phyloP scores from a whole-genome alignment of 2,888 invertebrate species.

The Leptothorax acervorum region DNA sequence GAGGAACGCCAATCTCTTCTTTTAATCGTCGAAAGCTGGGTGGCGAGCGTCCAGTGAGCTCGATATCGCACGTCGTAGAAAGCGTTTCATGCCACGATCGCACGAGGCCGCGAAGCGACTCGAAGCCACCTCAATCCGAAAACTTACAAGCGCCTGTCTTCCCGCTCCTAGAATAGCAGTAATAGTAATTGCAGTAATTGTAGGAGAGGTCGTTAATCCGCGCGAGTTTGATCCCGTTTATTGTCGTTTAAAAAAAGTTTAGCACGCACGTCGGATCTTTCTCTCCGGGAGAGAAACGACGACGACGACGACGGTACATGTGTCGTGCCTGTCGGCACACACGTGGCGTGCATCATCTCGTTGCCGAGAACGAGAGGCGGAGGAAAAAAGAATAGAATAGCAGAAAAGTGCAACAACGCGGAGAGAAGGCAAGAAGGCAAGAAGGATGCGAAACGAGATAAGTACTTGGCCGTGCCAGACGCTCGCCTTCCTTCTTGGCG shows the following conservation, averaged over 20 bases:
- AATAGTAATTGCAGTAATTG: background rate
- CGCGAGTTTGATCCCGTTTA: background rate
- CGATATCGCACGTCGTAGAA: slow-evolving; percentile 1
- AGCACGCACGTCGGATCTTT: background rate
- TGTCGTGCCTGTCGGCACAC: slow-evolving; percentile 49
- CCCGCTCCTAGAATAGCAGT: background rate
- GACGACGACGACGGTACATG: slow-evolving; percentile 31
- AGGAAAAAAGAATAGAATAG: slow-evolving; percentile 28
- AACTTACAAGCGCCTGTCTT: background rate
- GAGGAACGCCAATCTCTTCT: background rate
- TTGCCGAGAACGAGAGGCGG: slow-evolving; percentile 12
- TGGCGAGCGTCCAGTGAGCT: background rate
- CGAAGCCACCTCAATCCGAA: background rate
- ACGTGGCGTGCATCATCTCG: slow-evolving; percentile 54
- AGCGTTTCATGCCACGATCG: background rate
- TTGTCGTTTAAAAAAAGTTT: background rate
- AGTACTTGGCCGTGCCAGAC: slow-evolving; percentile 3
- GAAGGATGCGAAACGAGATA: slow-evolving; percentile 69
- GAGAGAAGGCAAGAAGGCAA: background rate
- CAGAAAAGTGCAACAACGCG: slow-evolving; percentile 37
- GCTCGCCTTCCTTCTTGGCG: background rate
- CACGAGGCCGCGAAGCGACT: background rate
- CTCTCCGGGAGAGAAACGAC: background rate
- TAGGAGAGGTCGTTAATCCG: background rate
- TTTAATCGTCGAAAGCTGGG: slow-evolving; percentile 19